Percentiles rank a stretch among this genome's conserved stretches.
Evolutionary conservation across 2,888 invertebrate genomes (phyloP).

Genomic region (Atrina japonica): DNA sequence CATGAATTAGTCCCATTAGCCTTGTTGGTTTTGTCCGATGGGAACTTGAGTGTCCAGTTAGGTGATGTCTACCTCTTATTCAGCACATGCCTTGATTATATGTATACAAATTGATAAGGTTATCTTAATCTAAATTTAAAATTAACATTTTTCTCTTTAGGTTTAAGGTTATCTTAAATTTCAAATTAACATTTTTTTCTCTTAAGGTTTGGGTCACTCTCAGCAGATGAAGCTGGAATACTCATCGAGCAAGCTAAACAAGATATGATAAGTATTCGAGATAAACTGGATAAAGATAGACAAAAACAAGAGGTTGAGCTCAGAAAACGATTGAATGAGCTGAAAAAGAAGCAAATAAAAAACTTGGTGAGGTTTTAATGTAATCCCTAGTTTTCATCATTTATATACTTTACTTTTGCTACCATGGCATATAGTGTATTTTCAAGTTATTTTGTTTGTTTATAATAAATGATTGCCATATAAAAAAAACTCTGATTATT

Average conservation of each 20-base stretch:
- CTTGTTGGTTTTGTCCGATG: too few relatives aligned
- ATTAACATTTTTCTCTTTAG: too few relatives aligned
- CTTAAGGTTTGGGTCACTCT: constrained; percentile 13
- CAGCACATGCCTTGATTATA: too few relatives aligned
- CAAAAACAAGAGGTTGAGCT: constrained; percentile 68
- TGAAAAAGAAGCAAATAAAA: constrained; percentile 65
- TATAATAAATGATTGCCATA: not conserved
- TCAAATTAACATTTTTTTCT: too few relatives aligned
- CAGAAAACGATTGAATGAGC: constrained; percentile 69
- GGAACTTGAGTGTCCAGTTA: too few relatives aligned
- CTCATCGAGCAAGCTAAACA: constrained; percentile 65
- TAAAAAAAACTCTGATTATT: too few relatives aligned
- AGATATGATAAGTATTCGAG: constrained; percentile 68
- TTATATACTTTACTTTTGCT: not conserved
- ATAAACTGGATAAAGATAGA: constrained; percentile 69
- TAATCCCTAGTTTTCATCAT: too few relatives aligned
- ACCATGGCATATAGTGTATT: not conserved
- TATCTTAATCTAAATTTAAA: too few relatives aligned
- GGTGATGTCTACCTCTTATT: too few relatives aligned
- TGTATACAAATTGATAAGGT: too few relatives aligned
- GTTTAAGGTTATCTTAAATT: too few relatives aligned
- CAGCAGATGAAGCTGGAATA: constrained; percentile 58
- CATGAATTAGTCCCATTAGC: too few relatives aligned
- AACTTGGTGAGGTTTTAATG: constrained; percentile 45
- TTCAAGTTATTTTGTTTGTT: not conserved